Percentiles rank a stretch among this genome's conserved stretches.
phyloP scores from a whole-genome alignment of 2,888 invertebrate genomes.

The Crocallis elinguaria region DNA sequence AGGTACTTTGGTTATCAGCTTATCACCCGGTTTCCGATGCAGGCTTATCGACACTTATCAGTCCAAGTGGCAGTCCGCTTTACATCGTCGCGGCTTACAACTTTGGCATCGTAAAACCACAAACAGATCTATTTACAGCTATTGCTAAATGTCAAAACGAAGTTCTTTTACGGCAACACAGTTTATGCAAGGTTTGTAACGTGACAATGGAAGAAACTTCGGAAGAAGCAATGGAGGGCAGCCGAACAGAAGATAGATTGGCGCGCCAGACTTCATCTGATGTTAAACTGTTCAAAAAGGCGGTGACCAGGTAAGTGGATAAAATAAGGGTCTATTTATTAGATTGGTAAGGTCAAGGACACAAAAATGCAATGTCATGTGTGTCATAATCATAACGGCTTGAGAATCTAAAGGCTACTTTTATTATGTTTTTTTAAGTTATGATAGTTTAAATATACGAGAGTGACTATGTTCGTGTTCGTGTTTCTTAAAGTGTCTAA shows the following conservation, averaged over 20 bases:
- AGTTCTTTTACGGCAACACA: neutral
- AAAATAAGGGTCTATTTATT: neutral
- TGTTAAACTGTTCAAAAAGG: constrained; percentile 10
- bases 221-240: neutral
- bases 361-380: no score
- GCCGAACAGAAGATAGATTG: neutral
- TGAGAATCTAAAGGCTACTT: no score
- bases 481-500: no score
- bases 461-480: no score
- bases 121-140: neutral
- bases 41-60: constrained; percentile 18
- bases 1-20: constrained; percentile 31
- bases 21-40: no score
- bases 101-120: neutral
- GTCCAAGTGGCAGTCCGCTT: neutral
- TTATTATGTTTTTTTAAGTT: no score
- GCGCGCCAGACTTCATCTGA: constrained; percentile 12
- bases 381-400: no score
- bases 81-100: neutral
- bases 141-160: neutral
- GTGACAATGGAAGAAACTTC: constrained; percentile 1
- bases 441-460: no score
- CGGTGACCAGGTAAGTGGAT: constrained; percentile 7
- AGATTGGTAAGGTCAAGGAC: no score
- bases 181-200: neutral